A percentile compares a stretch with the other conserved stretches of the same genome.
phyloP scores from a whole-genome alignment of 2,797 vertebrate species.

The Anableps anableps region DNA sequence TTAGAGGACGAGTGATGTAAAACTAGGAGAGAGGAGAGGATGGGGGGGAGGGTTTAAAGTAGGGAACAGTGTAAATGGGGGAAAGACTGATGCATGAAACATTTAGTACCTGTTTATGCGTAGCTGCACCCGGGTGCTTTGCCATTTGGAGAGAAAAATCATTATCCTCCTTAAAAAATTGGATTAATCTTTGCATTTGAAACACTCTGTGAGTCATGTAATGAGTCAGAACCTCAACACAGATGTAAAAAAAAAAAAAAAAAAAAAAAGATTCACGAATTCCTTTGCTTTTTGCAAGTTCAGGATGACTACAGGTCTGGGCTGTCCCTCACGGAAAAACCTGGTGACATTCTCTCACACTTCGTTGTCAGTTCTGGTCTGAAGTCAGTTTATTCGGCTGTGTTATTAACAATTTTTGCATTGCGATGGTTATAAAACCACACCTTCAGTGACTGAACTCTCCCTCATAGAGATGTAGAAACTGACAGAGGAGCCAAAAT shows the following conservation, averaged over 20 bases:
- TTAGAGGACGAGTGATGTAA: constrained; percentile 62
- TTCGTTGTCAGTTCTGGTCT: background rate
- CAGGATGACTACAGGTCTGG: background rate
- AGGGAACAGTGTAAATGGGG: constrained; percentile 24
- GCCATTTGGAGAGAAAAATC: constrained; percentile 13
- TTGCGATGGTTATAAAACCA: background rate
- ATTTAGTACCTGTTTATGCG: constrained; percentile 45
- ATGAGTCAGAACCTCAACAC: constrained; percentile 10
- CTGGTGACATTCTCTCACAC: background rate
- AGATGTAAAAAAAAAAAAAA: constrained; percentile 10
- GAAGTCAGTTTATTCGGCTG: background rate
- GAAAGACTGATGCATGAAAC: constrained; percentile 32
- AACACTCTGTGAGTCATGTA: constrained; percentile 22
- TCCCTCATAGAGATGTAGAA: background rate
- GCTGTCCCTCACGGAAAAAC: background rate
- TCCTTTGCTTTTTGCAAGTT: constrained; percentile 8
- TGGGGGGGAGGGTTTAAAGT: constrained; percentile 9
- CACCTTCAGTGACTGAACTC: background rate
- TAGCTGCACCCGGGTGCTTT: constrained; percentile 26
- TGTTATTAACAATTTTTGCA: background rate
- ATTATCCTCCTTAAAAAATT: constrained; percentile 29
- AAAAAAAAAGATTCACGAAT: background rate
- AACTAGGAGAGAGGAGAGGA: constrained; percentile 24
- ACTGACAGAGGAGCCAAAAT: background rate
- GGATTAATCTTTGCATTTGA: constrained; percentile 24